A percentile compares a stretch with the other conserved stretches of the same genome.
phyloP scores from a whole-genome alignment of 2,113 vertebrate species.

The Cyphomyrus plagiostoma region DNA sequence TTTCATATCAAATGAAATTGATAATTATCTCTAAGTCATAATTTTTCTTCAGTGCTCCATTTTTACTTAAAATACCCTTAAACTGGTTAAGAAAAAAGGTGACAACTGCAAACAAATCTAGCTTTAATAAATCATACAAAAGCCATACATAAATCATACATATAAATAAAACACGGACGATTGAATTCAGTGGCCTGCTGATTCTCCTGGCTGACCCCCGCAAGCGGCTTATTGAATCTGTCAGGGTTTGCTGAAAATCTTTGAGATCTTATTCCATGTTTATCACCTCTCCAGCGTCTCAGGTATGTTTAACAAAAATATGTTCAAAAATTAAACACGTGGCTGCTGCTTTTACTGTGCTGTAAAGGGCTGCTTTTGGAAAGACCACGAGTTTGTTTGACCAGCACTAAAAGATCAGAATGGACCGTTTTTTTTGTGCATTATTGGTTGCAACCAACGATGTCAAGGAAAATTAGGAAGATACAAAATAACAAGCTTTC shows the following conservation, averaged over 20 bases:
- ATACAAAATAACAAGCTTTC: not conserved
- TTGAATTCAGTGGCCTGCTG: not conserved
- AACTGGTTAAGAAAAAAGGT: not conserved
- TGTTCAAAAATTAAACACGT: not conserved
- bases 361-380: not conserved
- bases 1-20: no score
- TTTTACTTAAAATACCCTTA: no score
- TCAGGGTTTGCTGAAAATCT: not conserved
- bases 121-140: not conserved
- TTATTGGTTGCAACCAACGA: not conserved
- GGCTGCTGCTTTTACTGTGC: not conserved
- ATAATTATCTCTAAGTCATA: no score
- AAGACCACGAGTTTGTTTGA: not conserved
- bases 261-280: not conserved
- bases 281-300: not conserved
- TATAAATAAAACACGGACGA: not conserved
- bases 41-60: no score
- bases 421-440: not conserved
- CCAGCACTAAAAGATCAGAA: not conserved
- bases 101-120: not conserved
- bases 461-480: not conserved
- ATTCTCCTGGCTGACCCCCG: not conserved
- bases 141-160: not conserved
- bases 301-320: not conserved
- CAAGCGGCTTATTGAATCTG: not conserved